Evolutionary conservation across 2,797 vertebrate species (phyloP).

Genomic region (Hapalemur alaotrensis): DNA sequence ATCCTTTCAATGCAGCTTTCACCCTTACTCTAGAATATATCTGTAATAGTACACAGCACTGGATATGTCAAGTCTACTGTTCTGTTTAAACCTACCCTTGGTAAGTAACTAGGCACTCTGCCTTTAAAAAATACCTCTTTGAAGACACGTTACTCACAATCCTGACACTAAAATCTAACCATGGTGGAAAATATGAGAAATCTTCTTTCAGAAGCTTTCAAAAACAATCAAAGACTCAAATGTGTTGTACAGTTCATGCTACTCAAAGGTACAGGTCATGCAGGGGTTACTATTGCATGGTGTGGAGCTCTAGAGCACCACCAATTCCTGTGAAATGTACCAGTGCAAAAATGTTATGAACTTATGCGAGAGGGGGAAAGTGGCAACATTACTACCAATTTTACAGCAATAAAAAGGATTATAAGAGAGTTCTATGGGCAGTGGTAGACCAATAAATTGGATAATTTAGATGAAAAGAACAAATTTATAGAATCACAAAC

Average conservation of each 20-base stretch:
- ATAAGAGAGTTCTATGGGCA: too few species aligned
- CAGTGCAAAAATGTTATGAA: background rate
- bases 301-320: conserved; percentile 45
- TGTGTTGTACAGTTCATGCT: background rate
- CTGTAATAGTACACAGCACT: background rate
- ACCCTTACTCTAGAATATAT: background rate
- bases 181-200: conserved; percentile 41
- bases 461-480: too few species aligned
- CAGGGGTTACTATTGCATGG: background rate
- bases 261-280: conserved; percentile 46
- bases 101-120: background rate
- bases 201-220: conserved; percentile 69
- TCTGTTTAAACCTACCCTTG: conserved; percentile 23
- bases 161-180: conserved; percentile 14
- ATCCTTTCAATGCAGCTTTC: background rate
- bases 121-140: conserved; percentile 67
- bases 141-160: conserved; percentile 66
- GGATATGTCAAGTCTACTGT: background rate
- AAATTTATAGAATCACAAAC: too few species aligned
- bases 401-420: too few species aligned
- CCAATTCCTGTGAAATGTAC: conserved; percentile 36
- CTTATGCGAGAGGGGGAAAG: background rate
- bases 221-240: conserved; percentile 56
- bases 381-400: too few species aligned
- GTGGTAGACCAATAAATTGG: too few species aligned